phyloP scores from a whole-genome alignment of 2,797 vertebrate species.

The Lutra lutra region DNA sequence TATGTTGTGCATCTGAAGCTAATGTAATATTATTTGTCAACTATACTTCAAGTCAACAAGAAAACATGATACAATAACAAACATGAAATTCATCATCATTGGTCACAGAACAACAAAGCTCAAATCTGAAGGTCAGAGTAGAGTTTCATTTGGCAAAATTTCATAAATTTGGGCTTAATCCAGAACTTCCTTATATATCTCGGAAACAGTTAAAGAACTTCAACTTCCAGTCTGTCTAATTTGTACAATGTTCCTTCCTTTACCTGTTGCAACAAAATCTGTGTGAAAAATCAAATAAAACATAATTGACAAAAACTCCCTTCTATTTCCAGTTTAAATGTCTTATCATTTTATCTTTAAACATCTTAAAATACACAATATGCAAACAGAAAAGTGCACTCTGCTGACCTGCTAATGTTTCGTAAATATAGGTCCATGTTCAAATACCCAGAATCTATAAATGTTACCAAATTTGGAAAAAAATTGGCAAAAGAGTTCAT shows the following conservation, averaged over 20 bases:
- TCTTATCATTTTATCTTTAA: neutral
- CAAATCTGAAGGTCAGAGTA: neutral
- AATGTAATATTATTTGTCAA: neutral
- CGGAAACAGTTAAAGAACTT: neutral
- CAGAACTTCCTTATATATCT: neutral
- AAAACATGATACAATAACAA: neutral
- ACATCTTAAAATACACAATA: neutral
- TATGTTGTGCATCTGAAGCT: neutral
- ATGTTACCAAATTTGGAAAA: neutral
- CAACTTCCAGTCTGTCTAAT: neutral
- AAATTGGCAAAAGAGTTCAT: too few species aligned
- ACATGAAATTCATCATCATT: neutral
- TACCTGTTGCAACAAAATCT: neutral
- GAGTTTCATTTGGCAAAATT: neutral
- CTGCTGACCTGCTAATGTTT: neutral
- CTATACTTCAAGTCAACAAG: neutral
- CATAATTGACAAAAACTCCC: neutral
- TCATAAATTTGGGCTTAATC: neutral
- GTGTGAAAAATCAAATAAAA: neutral
- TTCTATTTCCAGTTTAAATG: neutral
- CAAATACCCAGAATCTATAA: neutral
- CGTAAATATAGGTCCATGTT: neutral
- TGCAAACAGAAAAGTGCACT: neutral
- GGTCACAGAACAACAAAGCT: neutral
- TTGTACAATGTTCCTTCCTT: neutral